phyloP scores from a whole-genome alignment of 92 coral and sea anemone genomes.

The Scolanthus callimorphus region DNA sequence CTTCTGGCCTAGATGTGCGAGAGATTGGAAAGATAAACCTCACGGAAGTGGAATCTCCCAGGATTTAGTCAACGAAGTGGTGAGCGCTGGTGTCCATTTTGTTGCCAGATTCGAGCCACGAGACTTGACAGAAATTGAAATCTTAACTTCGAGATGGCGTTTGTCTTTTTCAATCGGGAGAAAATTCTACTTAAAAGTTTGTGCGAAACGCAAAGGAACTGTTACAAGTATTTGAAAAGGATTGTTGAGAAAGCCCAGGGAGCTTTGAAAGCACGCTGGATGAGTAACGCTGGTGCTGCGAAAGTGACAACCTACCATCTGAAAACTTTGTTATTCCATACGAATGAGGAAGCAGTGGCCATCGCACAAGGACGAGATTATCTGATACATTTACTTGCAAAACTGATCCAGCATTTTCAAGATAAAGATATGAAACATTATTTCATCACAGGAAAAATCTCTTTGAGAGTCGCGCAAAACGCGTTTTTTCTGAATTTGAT shows the following conservation, averaged over 20 bases:
- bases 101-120: background rate
- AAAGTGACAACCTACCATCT: background rate
- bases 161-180: background rate
- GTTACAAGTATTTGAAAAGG: background rate
- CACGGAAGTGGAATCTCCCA: background rate
- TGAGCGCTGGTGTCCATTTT: background rate
- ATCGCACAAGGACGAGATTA: background rate
- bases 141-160: background rate
- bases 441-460: background rate
- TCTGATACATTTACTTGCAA: background rate
- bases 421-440: background rate
- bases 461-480: too few species aligned
- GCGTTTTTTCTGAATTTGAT: too few species aligned
- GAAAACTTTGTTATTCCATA: background rate
- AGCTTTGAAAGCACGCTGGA: background rate
- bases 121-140: background rate
- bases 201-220: background rate
- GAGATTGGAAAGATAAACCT: background rate
- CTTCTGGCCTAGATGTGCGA: background rate
- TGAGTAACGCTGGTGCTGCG: background rate
- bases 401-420: background rate
- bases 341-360: background rate
- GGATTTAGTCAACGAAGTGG: background rate
- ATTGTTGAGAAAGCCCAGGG: too few species aligned
- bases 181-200: background rate